Evolutionary conservation across 2,888 invertebrate species (phyloP).

Genomic region (Lymantria monacha): DNA sequence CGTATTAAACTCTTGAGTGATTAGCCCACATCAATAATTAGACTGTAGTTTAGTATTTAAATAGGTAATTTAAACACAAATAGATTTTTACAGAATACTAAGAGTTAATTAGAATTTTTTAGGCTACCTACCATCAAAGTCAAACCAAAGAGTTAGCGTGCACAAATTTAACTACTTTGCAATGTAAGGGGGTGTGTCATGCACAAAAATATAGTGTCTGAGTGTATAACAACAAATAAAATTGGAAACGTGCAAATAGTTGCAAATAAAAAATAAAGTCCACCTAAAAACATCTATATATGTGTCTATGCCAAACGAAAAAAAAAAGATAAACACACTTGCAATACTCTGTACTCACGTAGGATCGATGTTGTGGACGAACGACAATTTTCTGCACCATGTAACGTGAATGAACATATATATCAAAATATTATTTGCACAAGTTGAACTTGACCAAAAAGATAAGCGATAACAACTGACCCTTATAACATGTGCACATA

Average conservation of each 20-base stretch:
- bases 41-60: not conserved
- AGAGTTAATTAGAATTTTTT: not conserved
- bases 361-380: conserved; percentile 77
- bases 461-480: not conserved
- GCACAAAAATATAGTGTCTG: not conserved
- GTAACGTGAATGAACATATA: conserved; percentile 47
- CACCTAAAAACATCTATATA: not conserved
- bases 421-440: conserved; percentile 34
- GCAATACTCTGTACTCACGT: conserved; percentile 60
- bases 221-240: not conserved
- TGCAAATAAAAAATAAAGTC: not conserved
- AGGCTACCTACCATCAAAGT: no score
- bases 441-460: conserved; percentile 23
- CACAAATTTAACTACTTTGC: not conserved
- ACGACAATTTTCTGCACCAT: conserved; percentile 74
- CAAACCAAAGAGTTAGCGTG: not conserved
- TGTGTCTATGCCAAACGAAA: not conserved
- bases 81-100: not conserved
- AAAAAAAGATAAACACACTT: conserved; percentile 10
- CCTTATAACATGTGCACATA: not conserved
- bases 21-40: not conserved
- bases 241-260: not conserved
- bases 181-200: not conserved
- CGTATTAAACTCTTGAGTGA: not conserved
- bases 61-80: not conserved